Evolutionary conservation across 2,797 vertebrate species (phyloP).

Genomic region (Chiloscyllium punctatum): DNA sequence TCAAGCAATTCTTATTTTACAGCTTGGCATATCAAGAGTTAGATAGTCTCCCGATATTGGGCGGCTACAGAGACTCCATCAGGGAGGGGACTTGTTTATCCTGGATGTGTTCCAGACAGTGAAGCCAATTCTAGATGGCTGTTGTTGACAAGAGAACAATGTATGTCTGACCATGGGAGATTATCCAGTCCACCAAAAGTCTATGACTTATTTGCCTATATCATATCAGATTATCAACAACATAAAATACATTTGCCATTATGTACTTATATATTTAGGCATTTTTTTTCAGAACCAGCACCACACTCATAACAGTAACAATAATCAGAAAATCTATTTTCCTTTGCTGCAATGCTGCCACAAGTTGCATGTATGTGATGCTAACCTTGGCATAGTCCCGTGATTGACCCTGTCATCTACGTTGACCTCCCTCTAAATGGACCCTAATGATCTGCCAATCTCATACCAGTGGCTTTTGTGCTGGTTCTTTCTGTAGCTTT

Average conservation of each 20-base stretch:
- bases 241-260: not conserved
- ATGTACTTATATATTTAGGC: not conserved
- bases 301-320: not conserved
- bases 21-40: constrained; percentile 45
- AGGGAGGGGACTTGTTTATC: constrained; percentile 53
- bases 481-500: constrained; percentile 48
- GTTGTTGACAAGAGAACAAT: constrained; percentile 54
- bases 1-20: constrained; percentile 39
- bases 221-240: not conserved
- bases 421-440: constrained; percentile 50
- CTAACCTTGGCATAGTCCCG: constrained; percentile 38
- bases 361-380: not conserved
- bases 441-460: constrained; percentile 52
- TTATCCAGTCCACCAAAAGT: constrained; percentile 50
- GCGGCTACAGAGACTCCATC: constrained; percentile 51
- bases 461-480: constrained; percentile 51
- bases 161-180: constrained; percentile 48
- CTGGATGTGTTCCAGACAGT: constrained; percentile 52
- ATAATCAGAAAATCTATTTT: not conserved
- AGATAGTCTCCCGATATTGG: constrained; percentile 49
- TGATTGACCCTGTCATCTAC: constrained; percentile 48
- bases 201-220: constrained; percentile 38
- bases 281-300: not conserved
- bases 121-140: constrained; percentile 48
- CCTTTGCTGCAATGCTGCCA: not conserved